Base-by-base conservation (phyloP, 2,888 invertebrate genomes). In the Eremobia ochroleuca region DNA sequence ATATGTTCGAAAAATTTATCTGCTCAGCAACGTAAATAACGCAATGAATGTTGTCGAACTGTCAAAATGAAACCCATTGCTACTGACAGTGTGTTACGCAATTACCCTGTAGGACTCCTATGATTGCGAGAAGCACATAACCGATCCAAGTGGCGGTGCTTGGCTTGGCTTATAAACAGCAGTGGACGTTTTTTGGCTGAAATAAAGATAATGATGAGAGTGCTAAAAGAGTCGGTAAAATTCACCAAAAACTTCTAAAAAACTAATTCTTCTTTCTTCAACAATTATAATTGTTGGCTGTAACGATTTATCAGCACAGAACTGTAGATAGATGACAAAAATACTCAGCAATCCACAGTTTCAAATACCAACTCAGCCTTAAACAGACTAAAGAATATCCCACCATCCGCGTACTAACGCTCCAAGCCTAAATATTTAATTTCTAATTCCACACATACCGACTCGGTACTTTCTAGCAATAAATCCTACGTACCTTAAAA, bases 401-500 rank as follows among this genome's bases (percentile, higher is more conserved):
- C 34, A 46, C 55, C 70, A n/a, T 69, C 28, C 61, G 6, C 59
- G 18, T 49, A 25, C 52, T 65, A 73, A 55, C 52, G n/a, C 52
- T 59, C n/a, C 25, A 18, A 37, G 65, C 34, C n/a, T 84, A 40
- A 84, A 84, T 81, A 84, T 84, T 84, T 86, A 86, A 84, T 84
- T 86, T 84, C 86, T 84, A 78, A 84, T 86, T 83, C 83, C 86
- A 83, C 79, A 84, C 78, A 70, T 43, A 72, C 65, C 11, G 18
- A 68, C 62, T 80, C 34, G 1, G 61, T 52, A 40, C 25, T 73
- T 65, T 72, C 61, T 34, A n/a, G 64, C 28, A 72, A 78, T 72
- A 86, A 77, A 82, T 82, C 68, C 40, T 1, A 34, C 61, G 21
- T 89, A 96, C 97, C 97, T 97, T 97, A 94, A 97, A 95, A 87